phyloP scores from a whole-genome alignment of 2,888 invertebrate genomes.

The Tetragonisca angustula region DNA sequence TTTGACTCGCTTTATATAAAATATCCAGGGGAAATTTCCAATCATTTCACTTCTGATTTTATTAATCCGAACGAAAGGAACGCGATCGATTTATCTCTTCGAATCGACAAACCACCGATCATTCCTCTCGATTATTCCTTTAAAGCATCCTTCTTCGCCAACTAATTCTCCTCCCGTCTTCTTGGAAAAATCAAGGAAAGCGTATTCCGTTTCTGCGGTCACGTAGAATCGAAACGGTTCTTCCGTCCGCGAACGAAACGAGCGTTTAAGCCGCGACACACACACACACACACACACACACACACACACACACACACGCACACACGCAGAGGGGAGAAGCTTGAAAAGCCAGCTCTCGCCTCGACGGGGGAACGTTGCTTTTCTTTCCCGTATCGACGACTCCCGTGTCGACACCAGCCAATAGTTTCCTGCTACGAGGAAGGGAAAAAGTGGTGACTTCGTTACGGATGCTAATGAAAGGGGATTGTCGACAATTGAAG shows the following conservation, averaged over 20 bases:
- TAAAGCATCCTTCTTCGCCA: not conserved
- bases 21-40: no score
- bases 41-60: no score
- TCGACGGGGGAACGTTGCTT: slow-evolving; percentile 7
- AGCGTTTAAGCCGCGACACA: slow-evolving; percentile 1
- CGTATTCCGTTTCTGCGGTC: not conserved
- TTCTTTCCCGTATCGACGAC: slow-evolving; percentile 1
- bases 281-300: no score
- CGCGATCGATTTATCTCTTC: slow-evolving; percentile 10
- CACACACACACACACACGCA: no score
- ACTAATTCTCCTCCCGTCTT: not conserved
- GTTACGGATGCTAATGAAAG: slow-evolving; percentile 52
- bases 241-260: slow-evolving; percentile 9
- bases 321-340: not conserved
- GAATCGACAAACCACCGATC: not conserved
- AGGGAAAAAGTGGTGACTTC: slow-evolving; percentile 35
- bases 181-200: not conserved
- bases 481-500: slow-evolving; percentile 49
- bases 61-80: no score
- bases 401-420: slow-evolving; percentile 6
- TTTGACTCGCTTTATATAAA: no score
- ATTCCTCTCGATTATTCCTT: slow-evolving; percentile 13
- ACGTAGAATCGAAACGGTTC: slow-evolving; percentile 22
- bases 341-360: not conserved
- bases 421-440: not conserved